phyloP scores from a whole-genome alignment of 2,113 vertebrate species.

The Oncorhynchus kisutch region DNA sequence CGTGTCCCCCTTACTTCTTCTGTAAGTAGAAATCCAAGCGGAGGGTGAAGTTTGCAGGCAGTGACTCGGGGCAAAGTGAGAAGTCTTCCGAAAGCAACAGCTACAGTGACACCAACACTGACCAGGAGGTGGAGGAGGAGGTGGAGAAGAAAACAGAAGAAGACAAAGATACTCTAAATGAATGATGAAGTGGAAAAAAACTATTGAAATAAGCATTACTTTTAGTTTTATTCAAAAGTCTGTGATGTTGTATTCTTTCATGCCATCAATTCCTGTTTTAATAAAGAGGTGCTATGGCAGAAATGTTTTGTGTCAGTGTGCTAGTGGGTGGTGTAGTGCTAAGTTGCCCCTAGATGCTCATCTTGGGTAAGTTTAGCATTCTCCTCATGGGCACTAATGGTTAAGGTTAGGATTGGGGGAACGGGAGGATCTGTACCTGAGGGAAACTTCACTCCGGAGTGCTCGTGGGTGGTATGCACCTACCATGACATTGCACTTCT shows the following conservation, averaged over 20 bases:
- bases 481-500: neutral
- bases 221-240: neutral
- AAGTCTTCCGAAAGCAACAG: constrained; percentile 15
- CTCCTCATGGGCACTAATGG: too few species aligned
- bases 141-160: neutral
- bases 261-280: neutral
- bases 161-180: neutral
- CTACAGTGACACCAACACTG: neutral
- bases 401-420: too few species aligned
- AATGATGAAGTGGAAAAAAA: neutral
- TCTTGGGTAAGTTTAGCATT: too few species aligned
- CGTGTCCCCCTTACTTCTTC: neutral
- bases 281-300: neutral
- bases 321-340: too few species aligned
- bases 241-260: neutral
- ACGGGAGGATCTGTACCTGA: too few species aligned
- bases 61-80: neutral
- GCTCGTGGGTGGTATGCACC: too few species aligned
- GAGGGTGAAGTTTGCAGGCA: constrained; percentile 57
- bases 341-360: too few species aligned
- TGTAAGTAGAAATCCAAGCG: constrained; percentile 48
- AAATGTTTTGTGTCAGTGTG: neutral
- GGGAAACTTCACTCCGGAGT: too few species aligned
- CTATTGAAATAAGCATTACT: neutral
- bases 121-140: neutral